Evolutionary conservation across 2,888 invertebrate genomes (phyloP), one percentile per base, ranked within the genome.

Genomic region (Agrochola litura): DNA sequence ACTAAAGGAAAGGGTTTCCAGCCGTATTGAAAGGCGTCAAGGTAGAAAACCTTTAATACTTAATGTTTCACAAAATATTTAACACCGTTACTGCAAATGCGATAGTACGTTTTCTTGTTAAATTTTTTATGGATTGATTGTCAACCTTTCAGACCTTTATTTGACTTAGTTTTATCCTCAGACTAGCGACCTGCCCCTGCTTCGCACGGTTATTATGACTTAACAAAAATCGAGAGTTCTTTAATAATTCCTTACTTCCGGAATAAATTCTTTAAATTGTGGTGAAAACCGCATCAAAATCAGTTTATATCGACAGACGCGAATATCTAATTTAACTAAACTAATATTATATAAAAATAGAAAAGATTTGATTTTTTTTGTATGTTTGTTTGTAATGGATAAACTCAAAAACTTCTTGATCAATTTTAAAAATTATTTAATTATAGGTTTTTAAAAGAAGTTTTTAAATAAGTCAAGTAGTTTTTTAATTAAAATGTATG

Each of bases 1-100:
- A 81, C 60, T 63, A 41, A 54, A 66, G 52, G 25, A n/a, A 60
- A 66, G 46, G 76, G 56, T 79, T 79, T 63, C 1, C 30, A 14
- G 76, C 6, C 22, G 22, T 37, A 58, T 67, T 56, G 63, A 63
- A n/a, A 66, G 56, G 63, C 68, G 49, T 37, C 37, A 68, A 76
- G 56, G 76, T 68, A 37, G 49, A 58, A 67, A 43, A 60, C 61
- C 37, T 56, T 79, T 37, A 79, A 82, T 79, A 82, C 8, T 64
- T 79, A 76, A 79, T 79, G 67, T 82, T 37, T 19, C 3, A 68
- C 25, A 22, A 58, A 76, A 76, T 82, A 76, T 82, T 76, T 52
- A 63, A 76, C 67, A 37, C 30, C 9, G n/a, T 63, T 25, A 56
- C 76, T 56, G 25, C 19, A 37, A 67, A 76, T 61, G n/a, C 1